Evolutionary conservation across 2,113 vertebrate genomes (phyloP), one percentile per base, ranked within the genome.

Genomic region (Pao palembangensis): DNA sequence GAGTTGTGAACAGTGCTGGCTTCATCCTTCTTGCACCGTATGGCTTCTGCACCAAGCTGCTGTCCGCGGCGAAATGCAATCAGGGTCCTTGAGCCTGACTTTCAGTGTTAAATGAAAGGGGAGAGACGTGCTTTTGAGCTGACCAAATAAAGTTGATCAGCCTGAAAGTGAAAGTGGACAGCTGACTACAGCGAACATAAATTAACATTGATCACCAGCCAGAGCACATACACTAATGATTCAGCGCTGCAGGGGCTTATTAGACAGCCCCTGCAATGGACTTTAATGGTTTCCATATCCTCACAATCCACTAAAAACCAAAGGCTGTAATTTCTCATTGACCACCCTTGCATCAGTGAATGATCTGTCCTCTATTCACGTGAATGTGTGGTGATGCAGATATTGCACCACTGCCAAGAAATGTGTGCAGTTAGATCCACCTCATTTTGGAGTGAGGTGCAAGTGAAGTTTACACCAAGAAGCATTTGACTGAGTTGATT

Each of bases 131-230:
- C 61, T 64, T 55, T 64, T 3, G 20, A 58, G 68, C 16, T 16
- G 66, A 55, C 59, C 12, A 63, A 78, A 84, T 61, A 19, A 77
- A 80, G 79, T 76, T 82, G 78, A 82, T 85, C 69, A 66, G 65
- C 56, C 65, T 55, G 61, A 80, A 71, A 85, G 78, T 58, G 76
- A 74, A 76, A 66, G 55, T 64, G 76, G 80, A 87, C 67, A 54
- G 82, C 76, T 86, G 81, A 85, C 83, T 60, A 63, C 72, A 55
- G 64, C 11, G 0, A 10, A 77, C 74, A 72, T 82, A 79, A 87
- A 89, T 89, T 75, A 87, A 75, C 83, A 88, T 88, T 44, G 62
- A 89, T 88, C 85, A 83, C 61, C 8, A 59, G 70, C 61, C 69
- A 42, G 65, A 69, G 66, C 68, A 52, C 38, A 51, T 69, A 63